Evolutionary conservation across 2,113 vertebrate genomes (phyloP), one percentile per base, ranked within the genome.

Genomic region (Laticauda laticaudata): DNA sequence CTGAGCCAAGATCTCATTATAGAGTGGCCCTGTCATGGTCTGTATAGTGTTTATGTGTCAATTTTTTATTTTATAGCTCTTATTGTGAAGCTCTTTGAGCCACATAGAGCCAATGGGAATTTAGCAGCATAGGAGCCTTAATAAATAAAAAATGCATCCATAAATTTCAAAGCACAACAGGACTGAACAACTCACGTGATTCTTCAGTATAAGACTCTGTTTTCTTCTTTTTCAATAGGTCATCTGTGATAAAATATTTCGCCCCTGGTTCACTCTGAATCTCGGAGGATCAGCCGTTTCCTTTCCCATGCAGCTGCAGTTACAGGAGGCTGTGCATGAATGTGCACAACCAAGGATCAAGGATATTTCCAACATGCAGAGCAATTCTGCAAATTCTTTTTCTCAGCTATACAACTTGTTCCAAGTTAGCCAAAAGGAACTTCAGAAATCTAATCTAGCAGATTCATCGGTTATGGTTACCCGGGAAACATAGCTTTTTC

Each of bases 221-320:
- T 88, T 45, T 95, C 53, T 90, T 51, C 24, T 20, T 92, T 81
- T 89, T 94, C 90, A 86, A 11, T 97, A 99, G 99, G 99, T 99
- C 89, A 98, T 99, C 75, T 99, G 99, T 97, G 99, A 99, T 97
- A 99, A 99, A 97, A 99, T 99, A 95, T 99, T 99, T 95, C 97
- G 98, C 1, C 98, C 96, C 0, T 99, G 99, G 99, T 99, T 99
- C 92, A 98, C 98, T 92, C 97, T 98, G 0, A 94, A 96, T 0
- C 96, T 98, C 89, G 93, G 97, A 23, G 97, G 97, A 21, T 93
- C 97, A 0, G 96, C 97, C 20, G 51, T 98, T 18, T 97, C 97
- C 7, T 94, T 97, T n/a, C 98, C 97, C 0, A 97, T 98, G 24
- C 98, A 98, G 98, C 96, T 96, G 92, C 98, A 98, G 97, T 95